Evolutionary conservation across 2,113 vertebrate species (phyloP).

Genomic region (Rhabdomys dilectus): DNA sequence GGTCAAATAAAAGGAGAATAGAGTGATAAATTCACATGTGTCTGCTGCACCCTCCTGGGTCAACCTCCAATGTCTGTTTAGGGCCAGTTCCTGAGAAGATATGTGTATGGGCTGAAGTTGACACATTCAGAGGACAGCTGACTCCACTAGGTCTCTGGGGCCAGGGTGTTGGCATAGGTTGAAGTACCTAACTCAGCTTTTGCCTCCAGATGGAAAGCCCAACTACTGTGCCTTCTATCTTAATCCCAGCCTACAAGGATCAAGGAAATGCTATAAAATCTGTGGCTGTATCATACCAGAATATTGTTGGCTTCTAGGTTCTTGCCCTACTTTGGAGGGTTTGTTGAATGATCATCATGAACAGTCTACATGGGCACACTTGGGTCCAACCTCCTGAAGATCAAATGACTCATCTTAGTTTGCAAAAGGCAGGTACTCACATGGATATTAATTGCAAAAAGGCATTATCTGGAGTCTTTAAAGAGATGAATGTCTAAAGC

Average conservation of each 20-base stretch:
- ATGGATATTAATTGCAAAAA: slow-evolving; percentile 40
- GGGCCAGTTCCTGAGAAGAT: not conserved
- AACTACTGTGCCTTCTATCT: not conserved
- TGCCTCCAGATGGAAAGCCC: not conserved
- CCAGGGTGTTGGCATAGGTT: not conserved
- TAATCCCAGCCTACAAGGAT: not conserved
- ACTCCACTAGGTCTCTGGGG: not conserved
- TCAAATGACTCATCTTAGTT: not conserved
- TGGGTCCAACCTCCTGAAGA: not conserved
- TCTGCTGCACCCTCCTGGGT: not conserved
- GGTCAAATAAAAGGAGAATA: not conserved
- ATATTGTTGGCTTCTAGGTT: not conserved
- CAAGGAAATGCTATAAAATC: not conserved
- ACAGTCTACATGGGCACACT: not conserved
- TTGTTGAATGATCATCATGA: not conserved
- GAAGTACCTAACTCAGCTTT: not conserved
- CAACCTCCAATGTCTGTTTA: not conserved
- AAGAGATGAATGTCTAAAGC: slow-evolving; percentile 7
- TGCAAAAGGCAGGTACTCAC: slow-evolving; percentile 26
- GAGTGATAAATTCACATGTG: not conserved
- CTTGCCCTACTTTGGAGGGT: not conserved
- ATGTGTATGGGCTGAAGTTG: too few species aligned
- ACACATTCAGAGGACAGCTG: not conserved
- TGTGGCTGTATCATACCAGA: not conserved
- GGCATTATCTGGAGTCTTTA: slow-evolving; percentile 49